Evolutionary conservation across 2,113 vertebrate genomes (phyloP), one percentile per base, ranked within the genome.

Genomic region (Pachypanchax playfairii): DNA sequence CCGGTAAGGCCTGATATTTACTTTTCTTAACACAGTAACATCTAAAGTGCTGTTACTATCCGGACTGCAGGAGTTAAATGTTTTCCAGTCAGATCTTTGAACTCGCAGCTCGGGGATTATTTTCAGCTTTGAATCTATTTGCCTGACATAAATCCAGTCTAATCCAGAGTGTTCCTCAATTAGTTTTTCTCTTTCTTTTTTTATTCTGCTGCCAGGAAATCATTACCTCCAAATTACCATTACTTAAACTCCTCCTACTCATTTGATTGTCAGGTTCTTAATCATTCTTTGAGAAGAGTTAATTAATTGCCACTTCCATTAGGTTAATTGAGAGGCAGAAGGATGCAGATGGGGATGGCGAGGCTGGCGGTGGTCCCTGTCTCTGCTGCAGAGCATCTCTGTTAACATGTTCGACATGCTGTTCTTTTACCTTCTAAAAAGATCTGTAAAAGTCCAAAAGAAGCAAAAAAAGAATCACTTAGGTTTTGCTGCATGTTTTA

Each of bases 1-100:
- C 92, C 93, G 94, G 96, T 98, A 93, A 94, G 89, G n/a, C 42
- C 46, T 33, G 18, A 4, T 2, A 17, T 11, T 2, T 47, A 26
- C 51, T 24, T 21, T 15, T 17, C 3, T 21, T 11, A 28, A 12
- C 3, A 33, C 25, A 17, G 17, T 9, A 25, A 26, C 5, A 28
- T 13, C 11, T 22, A 10, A 13, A 3, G 10, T 2, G 7, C 5
- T 8, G n/a, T 12, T 17, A 28, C 42, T 1, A 4, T 24, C 17
- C 2, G n/a, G 14, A 4, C 10, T 25, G 1, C 9, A 14, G 20
- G 9, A 68, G 24, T 24, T 21, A 17, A 21, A 28, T n/a, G 13
- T 24, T 20, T 18, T 2, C 13, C 17, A 46, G 8, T 51, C 18
- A 6, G 46, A 1, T 61, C 31, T 47, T 58, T 57, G 3, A 50